Evolutionary conservation across 2,888 invertebrate species (phyloP), one percentile per base, ranked within the genome.

Genomic region (Anagyrus pseudococci): DNA sequence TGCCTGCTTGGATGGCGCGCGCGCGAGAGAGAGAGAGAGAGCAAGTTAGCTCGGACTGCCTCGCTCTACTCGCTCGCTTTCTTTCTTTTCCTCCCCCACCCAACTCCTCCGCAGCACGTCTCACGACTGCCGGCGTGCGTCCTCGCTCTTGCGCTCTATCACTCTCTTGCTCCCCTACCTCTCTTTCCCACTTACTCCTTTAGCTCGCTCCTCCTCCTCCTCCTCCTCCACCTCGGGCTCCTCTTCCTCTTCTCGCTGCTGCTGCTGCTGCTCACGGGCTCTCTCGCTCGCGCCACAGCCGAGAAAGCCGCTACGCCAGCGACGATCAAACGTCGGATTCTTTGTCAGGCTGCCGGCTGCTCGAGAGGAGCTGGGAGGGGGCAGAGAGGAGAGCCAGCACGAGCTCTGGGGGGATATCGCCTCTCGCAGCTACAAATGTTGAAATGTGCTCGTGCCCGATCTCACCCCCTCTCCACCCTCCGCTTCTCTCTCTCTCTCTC

Each of bases 251-350:
- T n/a, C n/a, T n/a, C n/a, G n/a, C n/a, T n/a, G n/a, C n/a, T n/a
- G n/a, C n/a, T n/a, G n/a, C n/a, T n/a, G n/a, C n/a, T n/a, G n/a
- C n/a, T n/a, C n/a, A n/a, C n/a, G n/a, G n/a, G n/a, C n/a, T n/a
- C n/a, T n/a, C n/a, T n/a, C n/a, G n/a, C n/a, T n/a, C n/a, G n/a
- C n/a, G n/a, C n/a, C n/a, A n/a, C n/a, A n/a, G n/a, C n/a, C n/a
- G 13, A 37, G 43, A 49, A 29, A 25, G 33, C 46, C 17, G 52
- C 58, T 33, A 40, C 52, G 17, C 55, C 60, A 65, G 62, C 59
- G 58, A 66, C 66, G 66, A 66, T 66, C 66, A 66, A 63, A 66
- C 63, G 66, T 66, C 55, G 60, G 63, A 66, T 66, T 66, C 66
- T 63, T 66, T 63, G 66, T 63, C 60, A 66, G 66, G n/a, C n/a